A percentile compares a stretch with the other conserved stretches of the same genome.
Conservation (phyloP, 2,888 invertebrate species). For the Lasioglossum calceatum region DNA sequence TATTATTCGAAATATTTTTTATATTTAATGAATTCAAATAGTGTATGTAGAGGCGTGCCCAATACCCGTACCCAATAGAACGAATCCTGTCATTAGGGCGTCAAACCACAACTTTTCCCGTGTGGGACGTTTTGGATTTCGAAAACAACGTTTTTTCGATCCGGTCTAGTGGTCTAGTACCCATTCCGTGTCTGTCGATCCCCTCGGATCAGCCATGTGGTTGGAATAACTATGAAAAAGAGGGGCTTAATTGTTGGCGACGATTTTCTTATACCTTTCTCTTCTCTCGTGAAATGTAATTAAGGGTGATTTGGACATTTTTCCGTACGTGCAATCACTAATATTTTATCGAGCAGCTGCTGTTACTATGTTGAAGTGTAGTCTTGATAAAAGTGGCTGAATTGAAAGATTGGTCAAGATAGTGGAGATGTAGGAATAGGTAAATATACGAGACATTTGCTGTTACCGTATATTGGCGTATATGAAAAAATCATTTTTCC, state of each 20-base stretch:
- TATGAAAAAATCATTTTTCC: not conserved
- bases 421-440: not conserved
- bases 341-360: no score
- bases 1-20: not conserved
- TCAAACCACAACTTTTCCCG: no score
- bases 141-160: no score
- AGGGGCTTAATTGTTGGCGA: not conserved
- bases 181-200: not conserved
- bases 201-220: not conserved
- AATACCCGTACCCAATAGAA: not conserved
- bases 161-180: no score
- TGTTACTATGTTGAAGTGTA: not conserved
- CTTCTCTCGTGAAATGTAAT: not conserved
- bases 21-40: not conserved
- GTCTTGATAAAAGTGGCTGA: not conserved
- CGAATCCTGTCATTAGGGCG: no score
- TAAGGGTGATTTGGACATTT: not conserved
- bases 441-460: not conserved
- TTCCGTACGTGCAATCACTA: no score
- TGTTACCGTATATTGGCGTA: not conserved
- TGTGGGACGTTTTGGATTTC: no score
- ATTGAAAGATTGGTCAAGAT: not conserved
- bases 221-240: not conserved
- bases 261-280: not conserved
- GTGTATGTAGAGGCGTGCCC: not conserved